These are phyloP conservation scores for Drosophila sp. DNA, from an alignment of 1,140 invertebrate species.

Conservation along the genomic window DNA sequence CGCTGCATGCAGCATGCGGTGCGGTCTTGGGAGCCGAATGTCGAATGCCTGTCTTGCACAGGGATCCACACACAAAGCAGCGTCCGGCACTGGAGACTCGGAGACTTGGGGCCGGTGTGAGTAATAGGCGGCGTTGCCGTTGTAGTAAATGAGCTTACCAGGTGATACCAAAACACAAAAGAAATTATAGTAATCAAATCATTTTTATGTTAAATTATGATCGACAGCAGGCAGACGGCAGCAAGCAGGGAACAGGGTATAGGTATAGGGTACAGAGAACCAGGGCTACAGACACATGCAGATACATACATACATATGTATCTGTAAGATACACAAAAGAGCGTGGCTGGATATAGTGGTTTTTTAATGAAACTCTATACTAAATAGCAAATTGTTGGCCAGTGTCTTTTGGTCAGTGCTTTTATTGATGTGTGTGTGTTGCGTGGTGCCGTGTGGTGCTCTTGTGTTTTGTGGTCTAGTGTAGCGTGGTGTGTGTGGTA, in stretches of 20 bases:
- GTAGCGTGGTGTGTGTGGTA: conserved; percentile 38
- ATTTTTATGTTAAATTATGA: conserved; percentile 84
- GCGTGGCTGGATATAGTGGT: conserved; percentile 49
- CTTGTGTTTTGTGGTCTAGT: not conserved
- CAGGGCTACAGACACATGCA: conserved; percentile 8
- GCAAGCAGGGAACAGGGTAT: not conserved
- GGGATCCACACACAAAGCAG: conserved; percentile 23
- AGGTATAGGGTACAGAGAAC: not conserved
- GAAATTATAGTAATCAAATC: conserved; percentile 84
- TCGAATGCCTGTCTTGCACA: conserved; percentile 9
- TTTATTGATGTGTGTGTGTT: conserved; percentile 47
- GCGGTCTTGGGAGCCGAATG: conserved; percentile 53
- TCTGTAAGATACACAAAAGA: conserved; percentile 41
- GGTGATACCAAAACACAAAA: conserved; percentile 83
- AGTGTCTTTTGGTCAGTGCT: conserved; percentile 41
- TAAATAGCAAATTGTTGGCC: conserved; percentile 81
- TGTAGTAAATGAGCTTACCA: conserved; percentile 83
- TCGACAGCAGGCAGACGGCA: conserved; percentile 77
- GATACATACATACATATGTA: conserved; percentile 18
- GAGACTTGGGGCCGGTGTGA: conserved; percentile 61
- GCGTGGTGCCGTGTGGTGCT: conserved; percentile 1
- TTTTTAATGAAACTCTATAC: conserved; percentile 83
- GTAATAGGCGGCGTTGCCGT: conserved; percentile 82
- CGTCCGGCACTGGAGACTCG: conserved; percentile 4
- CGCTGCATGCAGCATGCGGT: conserved; percentile 81